Conservation (phyloP, 2,113 vertebrate species). For the Heterotilapia buettikoferi region DNA sequence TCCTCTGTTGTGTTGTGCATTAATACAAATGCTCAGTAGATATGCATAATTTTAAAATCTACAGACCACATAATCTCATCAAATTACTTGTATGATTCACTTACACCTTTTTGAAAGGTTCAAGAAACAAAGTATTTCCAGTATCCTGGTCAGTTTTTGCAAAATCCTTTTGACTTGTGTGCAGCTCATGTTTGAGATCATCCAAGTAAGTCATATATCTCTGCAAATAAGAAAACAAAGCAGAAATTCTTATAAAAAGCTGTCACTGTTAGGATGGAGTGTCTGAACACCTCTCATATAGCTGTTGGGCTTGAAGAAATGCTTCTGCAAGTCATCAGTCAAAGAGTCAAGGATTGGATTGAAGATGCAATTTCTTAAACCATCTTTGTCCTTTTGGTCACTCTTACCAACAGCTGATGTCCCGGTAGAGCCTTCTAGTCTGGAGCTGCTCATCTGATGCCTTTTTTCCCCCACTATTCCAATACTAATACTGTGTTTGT, state of each 20-base stretch:
- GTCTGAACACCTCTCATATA: background rate
- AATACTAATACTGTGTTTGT: background rate
- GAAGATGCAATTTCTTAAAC: background rate
- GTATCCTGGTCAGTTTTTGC: background rate
- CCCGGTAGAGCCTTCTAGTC: background rate
- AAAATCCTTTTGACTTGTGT: background rate
- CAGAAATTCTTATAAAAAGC: background rate
- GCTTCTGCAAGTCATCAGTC: background rate
- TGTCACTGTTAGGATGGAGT: background rate
- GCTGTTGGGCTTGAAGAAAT: background rate
- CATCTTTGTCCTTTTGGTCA: background rate
- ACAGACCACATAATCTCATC: background rate
- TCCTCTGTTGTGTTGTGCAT: background rate
- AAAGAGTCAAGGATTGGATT: background rate
- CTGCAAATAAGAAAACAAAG: background rate
- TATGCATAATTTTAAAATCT: background rate
- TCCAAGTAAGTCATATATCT: background rate
- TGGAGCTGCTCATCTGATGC: background rate
- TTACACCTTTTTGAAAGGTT: background rate
- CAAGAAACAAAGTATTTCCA: background rate
- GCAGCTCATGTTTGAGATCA: background rate
- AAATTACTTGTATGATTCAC: background rate
- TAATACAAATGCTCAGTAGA: background rate
- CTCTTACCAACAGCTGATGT: background rate
- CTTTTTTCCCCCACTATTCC: fast-evolving